A percentile compares a stretch with the other conserved stretches of the same genome.
These are phyloP conservation scores for Brachyhypopomus occidentalis DNA, from an alignment of 2,113 vertebrate genomes.

Conservation along the genomic window DNA sequence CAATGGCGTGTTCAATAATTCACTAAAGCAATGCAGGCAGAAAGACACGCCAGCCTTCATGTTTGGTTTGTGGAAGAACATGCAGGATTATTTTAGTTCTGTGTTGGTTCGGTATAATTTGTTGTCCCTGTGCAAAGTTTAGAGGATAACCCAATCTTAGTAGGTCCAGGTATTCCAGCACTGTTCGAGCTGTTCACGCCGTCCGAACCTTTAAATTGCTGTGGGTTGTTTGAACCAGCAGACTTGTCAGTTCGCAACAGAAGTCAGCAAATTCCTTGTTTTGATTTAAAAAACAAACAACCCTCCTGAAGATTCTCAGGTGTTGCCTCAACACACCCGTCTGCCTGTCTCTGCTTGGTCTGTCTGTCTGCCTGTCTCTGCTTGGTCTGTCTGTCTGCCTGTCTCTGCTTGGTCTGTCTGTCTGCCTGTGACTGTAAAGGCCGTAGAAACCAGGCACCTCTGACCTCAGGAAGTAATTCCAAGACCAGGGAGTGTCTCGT, in stretches of 20 bases:
- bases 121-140: too few relatives aligned
- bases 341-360: neutral
- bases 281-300: neutral
- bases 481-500: neutral
- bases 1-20: neutral
- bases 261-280: neutral
- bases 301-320: neutral
- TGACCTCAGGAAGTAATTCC: neutral
- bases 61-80: neutral
- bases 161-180: neutral
- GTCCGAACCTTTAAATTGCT: too few relatives aligned
- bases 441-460: neutral
- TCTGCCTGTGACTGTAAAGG: neutral
- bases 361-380: neutral
- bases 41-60: neutral
- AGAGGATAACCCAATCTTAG: neutral
- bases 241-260: neutral
- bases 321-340: neutral
- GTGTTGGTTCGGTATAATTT: too few relatives aligned
- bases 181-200: neutral
- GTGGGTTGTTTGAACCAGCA: neutral
- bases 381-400: neutral
- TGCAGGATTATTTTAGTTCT: too few relatives aligned
- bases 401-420: neutral
- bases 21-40: neutral